A percentile compares a stretch with the other conserved stretches of the same genome.
These are phyloP conservation scores for Andrena haemorrhoa DNA, from an alignment of 2,888 invertebrate species.

Conservation along the genomic window DNA sequence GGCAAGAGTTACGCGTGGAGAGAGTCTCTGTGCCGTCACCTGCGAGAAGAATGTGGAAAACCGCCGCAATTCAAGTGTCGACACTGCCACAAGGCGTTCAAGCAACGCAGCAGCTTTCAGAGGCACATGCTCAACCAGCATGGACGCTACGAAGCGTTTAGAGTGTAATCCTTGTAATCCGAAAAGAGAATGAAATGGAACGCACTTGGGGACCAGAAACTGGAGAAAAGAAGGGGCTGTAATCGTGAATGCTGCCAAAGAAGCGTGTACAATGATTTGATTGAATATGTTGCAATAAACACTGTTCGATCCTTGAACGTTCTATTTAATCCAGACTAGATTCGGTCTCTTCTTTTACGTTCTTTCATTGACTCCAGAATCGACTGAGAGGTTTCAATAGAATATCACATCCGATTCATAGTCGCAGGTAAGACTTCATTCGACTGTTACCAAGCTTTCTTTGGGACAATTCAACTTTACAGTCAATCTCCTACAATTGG, in stretches of 20 bases:
- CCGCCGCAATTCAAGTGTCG: slow-evolving; percentile 81
- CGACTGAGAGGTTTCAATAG: not conserved
- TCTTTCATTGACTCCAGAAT: not conserved
- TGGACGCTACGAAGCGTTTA: not conserved
- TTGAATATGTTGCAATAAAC: slow-evolving; percentile 7
- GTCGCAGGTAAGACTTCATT: slow-evolving; percentile 9
- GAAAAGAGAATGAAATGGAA: not conserved
- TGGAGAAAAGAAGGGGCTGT: slow-evolving; percentile 1
- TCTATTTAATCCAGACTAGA: not conserved
- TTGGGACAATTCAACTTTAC: too few relatives aligned
- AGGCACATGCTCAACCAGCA: slow-evolving; percentile 74
- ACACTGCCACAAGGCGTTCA: slow-evolving; percentile 80
- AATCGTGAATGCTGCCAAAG: not conserved
- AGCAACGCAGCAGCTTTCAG: slow-evolving; percentile 77
- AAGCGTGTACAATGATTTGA: not conserved
- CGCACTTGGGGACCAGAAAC: not conserved
- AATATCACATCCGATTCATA: too few relatives aligned
- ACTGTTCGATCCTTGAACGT: not conserved
- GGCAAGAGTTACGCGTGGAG: slow-evolving; percentile 91
- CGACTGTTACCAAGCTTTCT: too few relatives aligned
- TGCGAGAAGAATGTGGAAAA: slow-evolving; percentile 83
- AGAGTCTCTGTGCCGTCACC: slow-evolving; percentile 85
- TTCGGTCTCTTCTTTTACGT: not conserved
- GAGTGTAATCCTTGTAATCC: not conserved
- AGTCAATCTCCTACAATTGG: too few relatives aligned